Conservation (phyloP, 2,113 vertebrate species). For the Melospiza georgiana region DNA sequence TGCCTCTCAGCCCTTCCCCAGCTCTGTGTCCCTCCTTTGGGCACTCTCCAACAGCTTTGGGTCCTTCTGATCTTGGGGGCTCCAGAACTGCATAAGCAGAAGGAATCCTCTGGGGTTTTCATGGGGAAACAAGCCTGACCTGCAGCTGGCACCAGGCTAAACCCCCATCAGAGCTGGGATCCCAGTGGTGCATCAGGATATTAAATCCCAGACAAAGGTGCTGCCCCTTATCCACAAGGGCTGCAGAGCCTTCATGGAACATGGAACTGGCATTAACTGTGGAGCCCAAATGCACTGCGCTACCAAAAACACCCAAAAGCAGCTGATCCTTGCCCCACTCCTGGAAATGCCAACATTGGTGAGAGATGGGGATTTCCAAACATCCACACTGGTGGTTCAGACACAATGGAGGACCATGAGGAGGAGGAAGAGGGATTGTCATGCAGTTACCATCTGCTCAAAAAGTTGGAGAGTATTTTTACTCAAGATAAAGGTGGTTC, state of each 20-base stretch:
- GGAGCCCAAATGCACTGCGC: background rate
- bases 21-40: too few relatives aligned
- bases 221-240: rapidly evolving
- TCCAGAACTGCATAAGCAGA: background rate
- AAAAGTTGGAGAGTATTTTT: background rate
- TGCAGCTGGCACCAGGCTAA: background rate
- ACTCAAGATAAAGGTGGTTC: background rate
- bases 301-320: background rate
- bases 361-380: background rate
- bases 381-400: rapidly evolving
- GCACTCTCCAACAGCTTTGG: background rate
- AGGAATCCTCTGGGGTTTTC: background rate
- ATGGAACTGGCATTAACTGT: rapidly evolving
- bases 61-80: background rate
- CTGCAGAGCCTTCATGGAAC: background rate
- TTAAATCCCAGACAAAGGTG: background rate
- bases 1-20: too few relatives aligned
- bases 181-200: background rate
- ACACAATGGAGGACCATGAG: background rate
- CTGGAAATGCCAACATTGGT: background rate
- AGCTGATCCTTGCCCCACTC: background rate
- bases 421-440: background rate
- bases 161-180: background rate
- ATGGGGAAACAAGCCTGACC: background rate
- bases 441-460: background rate